Evolutionary conservation across 2,888 invertebrate genomes (phyloP).

Genomic region (Zootermopsis nevadensis): DNA sequence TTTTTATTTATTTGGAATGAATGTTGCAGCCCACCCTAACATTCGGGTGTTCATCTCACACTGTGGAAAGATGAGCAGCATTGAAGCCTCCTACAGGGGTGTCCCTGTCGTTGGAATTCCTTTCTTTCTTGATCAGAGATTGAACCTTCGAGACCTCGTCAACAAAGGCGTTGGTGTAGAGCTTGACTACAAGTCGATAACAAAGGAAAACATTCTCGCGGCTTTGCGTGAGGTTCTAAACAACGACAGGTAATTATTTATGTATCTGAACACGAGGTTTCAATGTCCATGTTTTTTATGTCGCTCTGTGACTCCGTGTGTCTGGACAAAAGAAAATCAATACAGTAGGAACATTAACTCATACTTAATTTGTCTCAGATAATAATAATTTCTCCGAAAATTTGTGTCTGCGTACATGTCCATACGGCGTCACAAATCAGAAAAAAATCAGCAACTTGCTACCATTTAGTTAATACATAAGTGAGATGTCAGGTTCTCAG

Average conservation of each 20-base stretch:
- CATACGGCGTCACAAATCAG: too few relatives aligned
- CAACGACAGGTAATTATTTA: conserved; percentile 30
- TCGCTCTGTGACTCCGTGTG: too few relatives aligned
- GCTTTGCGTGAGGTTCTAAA: conserved; percentile 17
- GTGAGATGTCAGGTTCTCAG: too few relatives aligned
- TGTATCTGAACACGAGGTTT: too few relatives aligned
- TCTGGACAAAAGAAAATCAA: too few relatives aligned
- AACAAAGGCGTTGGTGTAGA: conserved; percentile 59
- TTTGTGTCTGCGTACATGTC: too few relatives aligned
- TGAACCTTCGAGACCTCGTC: conserved; percentile 58
- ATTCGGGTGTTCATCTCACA: conserved; percentile 65
- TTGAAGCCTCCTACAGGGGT: conserved; percentile 65
- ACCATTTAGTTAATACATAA: too few relatives aligned
- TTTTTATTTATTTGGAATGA: conserved; percentile 46
- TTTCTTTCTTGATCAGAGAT: conserved; percentile 65
- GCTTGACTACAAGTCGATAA: conserved; percentile 55
- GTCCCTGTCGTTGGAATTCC: conserved; percentile 67
- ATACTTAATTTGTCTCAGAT: too few relatives aligned
- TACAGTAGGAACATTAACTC: too few relatives aligned
- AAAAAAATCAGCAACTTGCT: too few relatives aligned
- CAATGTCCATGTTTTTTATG: too few relatives aligned
- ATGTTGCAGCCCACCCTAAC: conserved; percentile 63
- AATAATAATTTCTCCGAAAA: too few relatives aligned
- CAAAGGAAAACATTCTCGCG: conserved; percentile 48
- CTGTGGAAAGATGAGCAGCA: conserved; percentile 65